Evolutionary conservation across 2,797 vertebrate species (phyloP).

Genomic region (Furcifer pardalis): DNA sequence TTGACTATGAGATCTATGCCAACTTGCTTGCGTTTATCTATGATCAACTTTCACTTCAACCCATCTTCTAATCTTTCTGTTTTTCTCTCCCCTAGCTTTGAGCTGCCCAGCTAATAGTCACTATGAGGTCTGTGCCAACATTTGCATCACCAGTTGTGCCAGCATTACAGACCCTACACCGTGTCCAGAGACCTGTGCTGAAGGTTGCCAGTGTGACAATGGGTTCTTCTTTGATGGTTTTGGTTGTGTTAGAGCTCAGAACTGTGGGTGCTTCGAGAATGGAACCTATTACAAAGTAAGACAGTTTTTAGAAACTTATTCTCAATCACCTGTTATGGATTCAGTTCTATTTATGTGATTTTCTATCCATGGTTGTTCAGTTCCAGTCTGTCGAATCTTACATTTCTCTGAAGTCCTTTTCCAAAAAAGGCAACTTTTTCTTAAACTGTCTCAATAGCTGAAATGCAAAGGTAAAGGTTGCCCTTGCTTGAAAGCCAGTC

Average conservation of each 20-base stretch:
- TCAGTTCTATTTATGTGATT: neutral
- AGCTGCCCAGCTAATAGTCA: constrained; percentile 76
- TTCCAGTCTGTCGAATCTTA: neutral
- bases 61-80: no score
- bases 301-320: neutral
- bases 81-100: constrained; percentile 69
- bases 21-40: neutral
- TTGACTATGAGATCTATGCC: neutral
- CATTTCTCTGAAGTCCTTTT: neutral
- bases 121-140: constrained; percentile 71
- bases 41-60: neutral
- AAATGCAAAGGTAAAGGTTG: neutral
- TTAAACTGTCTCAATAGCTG: no score
- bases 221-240: constrained; percentile 76
- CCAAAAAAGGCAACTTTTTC: neutral
- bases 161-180: constrained; percentile 40
- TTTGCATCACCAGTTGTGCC: constrained; percentile 68
- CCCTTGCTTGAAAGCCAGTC: no score
- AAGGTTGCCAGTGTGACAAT: constrained; percentile 78
- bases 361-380: neutral
- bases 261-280: constrained; percentile 75
- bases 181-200: constrained; percentile 68
- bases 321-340: neutral
- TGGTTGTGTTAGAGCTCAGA: constrained; percentile 62
- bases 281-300: constrained; percentile 74